phyloP scores from a whole-genome alignment of 2,888 invertebrate species.

The Mythimna impura region DNA sequence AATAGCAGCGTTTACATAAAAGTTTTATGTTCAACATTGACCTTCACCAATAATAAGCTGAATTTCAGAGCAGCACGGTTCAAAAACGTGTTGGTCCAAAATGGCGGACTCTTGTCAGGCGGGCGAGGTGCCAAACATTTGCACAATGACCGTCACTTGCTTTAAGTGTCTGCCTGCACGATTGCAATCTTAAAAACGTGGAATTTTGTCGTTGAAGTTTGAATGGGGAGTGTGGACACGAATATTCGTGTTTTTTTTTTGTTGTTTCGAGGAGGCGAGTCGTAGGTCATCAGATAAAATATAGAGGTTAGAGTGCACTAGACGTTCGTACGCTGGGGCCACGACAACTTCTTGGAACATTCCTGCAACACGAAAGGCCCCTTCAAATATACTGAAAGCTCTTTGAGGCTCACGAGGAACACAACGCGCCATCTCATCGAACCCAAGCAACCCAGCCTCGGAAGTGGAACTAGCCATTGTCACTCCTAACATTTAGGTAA shows the following conservation, averaged over 20 bases:
- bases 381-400: too few relatives aligned
- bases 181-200: constrained; percentile 35
- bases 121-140: constrained; percentile 56
- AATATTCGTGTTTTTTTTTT: background rate
- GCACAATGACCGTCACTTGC: constrained; percentile 53
- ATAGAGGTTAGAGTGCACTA: too few relatives aligned
- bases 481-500: too few relatives aligned
- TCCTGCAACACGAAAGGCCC: too few relatives aligned
- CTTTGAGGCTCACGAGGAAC: too few relatives aligned
- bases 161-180: constrained; percentile 37
- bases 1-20: background rate
- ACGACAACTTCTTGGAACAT: too few relatives aligned
- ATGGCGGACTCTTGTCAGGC: constrained; percentile 40
- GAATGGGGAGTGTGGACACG: background rate
- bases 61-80: constrained; percentile 37
- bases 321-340: too few relatives aligned
- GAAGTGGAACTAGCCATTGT: background rate
- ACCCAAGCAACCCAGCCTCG: too few relatives aligned
- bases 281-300: background rate
- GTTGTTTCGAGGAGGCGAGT: too few relatives aligned
- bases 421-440: too few relatives aligned
- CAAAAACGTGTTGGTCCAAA: constrained; percentile 31
- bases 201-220: constrained; percentile 3
- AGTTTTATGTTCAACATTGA: constrained; percentile 10
- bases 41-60: constrained; percentile 24